Base-by-base conservation (phyloP, 2,888 invertebrate genomes). In the Crossocerus cetratus region DNA sequence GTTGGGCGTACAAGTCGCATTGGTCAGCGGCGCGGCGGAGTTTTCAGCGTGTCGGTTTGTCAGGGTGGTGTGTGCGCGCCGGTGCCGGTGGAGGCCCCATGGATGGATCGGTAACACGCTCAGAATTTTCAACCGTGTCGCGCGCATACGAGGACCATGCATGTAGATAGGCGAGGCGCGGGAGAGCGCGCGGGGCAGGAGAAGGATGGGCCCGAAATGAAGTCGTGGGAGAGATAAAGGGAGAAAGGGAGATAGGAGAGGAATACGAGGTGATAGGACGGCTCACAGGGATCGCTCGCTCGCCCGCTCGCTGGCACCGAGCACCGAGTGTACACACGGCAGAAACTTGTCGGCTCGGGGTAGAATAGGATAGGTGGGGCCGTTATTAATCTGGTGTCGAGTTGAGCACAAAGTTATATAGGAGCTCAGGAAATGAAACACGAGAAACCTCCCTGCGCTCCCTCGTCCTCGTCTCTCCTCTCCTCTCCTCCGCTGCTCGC, bases 341-440 rank as follows among this genome's bases (percentile, higher is more conserved):
- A 83, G 82, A 80, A 84, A 86, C 85, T 87, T 86, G 85, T 87
- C 85, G 83, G 84, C 81, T 84, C 76, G 82, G 86, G 83, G 86
- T 86, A 85, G 86, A 88, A 87, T 84, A 83, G 86, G 85, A 88
- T 87, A 88, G 87, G 88, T 88, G 87, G 88, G 88, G 89, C 84
- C 85, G 89, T 90, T 90, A 90, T 90, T 90, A 90, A 90, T 90
- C 89, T 89, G 89, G 90, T 90, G 90, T 90, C 90, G 90, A 90
- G 90, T 90, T 89, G 89, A 89, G 90, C 90, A 89, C 89, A 90
- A 89, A 90, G 90, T 90, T 90, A 90, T 90, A 89, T 89, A 89
- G 90, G 89, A 90, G 89, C 90, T 89, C 90, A 89, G 90, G 90
- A 90, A 90, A 90, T 90, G 90, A 90, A 90, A 90, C 90, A 90